Evolutionary conservation across 2,888 invertebrate genomes (phyloP).

Genomic region (Lydus trimaculatus): DNA sequence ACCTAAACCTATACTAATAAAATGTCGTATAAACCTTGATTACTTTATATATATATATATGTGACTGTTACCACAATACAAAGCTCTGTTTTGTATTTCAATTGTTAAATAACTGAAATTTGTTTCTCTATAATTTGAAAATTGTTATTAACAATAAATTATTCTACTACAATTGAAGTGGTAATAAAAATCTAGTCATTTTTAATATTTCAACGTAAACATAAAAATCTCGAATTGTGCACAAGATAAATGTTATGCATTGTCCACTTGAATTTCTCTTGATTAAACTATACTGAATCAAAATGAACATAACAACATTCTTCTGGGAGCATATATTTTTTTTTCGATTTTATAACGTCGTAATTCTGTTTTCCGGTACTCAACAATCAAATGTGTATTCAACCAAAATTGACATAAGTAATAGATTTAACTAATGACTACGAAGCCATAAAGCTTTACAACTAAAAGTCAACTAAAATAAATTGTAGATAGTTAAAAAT

Average conservation of each 20-base stretch:
- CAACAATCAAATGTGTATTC: conserved; percentile 1
- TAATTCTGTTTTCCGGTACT: not conserved
- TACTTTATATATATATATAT: conserved; percentile 5
- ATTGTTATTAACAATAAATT: not conserved
- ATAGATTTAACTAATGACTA: conserved; percentile 20
- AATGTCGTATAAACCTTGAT: conserved; percentile 28
- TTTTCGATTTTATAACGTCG: conserved; percentile 1
- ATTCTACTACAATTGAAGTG: not conserved
- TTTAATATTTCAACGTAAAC: not conserved
- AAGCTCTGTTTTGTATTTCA: not conserved
- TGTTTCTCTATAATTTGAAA: too few species aligned
- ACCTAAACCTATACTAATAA: conserved; percentile 42
- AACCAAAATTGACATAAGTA: conserved; percentile 11
- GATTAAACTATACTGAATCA: not conserved
- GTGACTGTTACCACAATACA: not conserved
- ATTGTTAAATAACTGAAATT: too few species aligned
- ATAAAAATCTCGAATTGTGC: not conserved
- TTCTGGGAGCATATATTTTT: not conserved
- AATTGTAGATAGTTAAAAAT: conserved; percentile 21
- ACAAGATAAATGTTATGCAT: not conserved
- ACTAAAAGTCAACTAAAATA: conserved; percentile 11
- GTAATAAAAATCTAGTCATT: not conserved
- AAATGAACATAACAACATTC: not conserved
- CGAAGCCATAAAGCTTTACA: conserved; percentile 13
- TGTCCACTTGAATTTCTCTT: not conserved